A percentile compares a stretch with the other conserved stretches of the same genome.
These are phyloP conservation scores for Cephus cinctus DNA, from an alignment of 1,140 invertebrate genomes.

Conservation along the genomic window DNA sequence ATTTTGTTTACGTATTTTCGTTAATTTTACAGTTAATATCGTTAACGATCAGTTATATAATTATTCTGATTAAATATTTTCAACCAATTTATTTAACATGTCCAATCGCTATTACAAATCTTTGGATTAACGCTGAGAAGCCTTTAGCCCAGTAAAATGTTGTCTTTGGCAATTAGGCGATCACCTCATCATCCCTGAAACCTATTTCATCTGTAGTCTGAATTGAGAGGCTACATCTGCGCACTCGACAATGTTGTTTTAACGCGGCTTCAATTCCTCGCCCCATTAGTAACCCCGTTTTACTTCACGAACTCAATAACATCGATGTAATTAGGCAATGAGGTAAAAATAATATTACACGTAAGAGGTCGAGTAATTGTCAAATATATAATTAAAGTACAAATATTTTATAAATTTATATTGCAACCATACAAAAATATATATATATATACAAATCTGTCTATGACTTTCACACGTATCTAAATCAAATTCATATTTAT, in stretches of 20 bases:
- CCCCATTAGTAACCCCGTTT: background rate
- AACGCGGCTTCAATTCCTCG: slow-evolving; percentile 1
- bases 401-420: too few species aligned
- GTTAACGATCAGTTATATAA: too few species aligned
- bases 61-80: too few species aligned
- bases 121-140: background rate
- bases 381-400: too few species aligned
- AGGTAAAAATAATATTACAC: background rate
- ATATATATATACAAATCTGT: too few species aligned
- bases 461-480: too few species aligned
- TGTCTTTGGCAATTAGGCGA: slow-evolving; percentile 1
- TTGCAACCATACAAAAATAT: too few species aligned
- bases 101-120: background rate
- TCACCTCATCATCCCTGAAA: slow-evolving; percentile 3
- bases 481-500: too few species aligned
- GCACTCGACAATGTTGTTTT: slow-evolving; percentile 3
- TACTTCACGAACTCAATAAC: background rate
- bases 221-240: background rate
- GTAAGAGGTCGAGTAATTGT: too few species aligned
- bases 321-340: background rate
- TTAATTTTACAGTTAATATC: background rate
- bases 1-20: background rate
- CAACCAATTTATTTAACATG: too few species aligned
- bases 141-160: background rate
- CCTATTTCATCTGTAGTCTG: background rate